These are phyloP conservation scores for Cheilinus undulatus DNA, from an alignment of 2,113 vertebrate genomes.

Conservation along the genomic window DNA sequence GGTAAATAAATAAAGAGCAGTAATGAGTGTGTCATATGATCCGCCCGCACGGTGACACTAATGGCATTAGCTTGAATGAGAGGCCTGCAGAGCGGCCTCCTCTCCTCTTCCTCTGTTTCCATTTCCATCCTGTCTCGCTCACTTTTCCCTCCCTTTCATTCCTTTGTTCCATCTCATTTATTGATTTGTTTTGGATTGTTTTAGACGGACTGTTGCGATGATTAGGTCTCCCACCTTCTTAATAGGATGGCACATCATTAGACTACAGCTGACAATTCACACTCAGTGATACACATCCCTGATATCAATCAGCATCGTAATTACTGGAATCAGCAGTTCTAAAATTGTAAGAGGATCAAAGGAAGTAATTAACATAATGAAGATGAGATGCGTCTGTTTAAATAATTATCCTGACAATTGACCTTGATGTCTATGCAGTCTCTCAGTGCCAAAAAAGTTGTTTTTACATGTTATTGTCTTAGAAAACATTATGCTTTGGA, in stretches of 20 bases:
- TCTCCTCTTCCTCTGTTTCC: no score
- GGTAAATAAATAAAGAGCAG: slow-evolving; percentile 65
- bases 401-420: slow-evolving; percentile 11
- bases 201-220: not conserved
- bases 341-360: slow-evolving; percentile 25
- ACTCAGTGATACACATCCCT: slow-evolving; percentile 13
- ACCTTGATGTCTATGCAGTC: not conserved
- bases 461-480: slow-evolving; percentile 3
- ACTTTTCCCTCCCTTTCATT: slow-evolving; percentile 6
- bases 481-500: no score
- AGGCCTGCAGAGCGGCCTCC: slow-evolving; percentile 33
- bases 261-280: slow-evolving; percentile 4
- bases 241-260: slow-evolving; percentile 30
- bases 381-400: slow-evolving; percentile 4
- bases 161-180: slow-evolving; percentile 14
- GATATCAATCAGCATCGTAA: slow-evolving; percentile 31
- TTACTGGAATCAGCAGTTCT: slow-evolving; percentile 7
- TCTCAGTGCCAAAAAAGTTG: no score
- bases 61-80: slow-evolving; percentile 54
- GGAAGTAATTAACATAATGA: slow-evolving; percentile 19
- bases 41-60: slow-evolving; percentile 51
- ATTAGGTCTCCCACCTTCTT: not conserved
- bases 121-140: no score
- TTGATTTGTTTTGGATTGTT: slow-evolving; percentile 30
- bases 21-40: slow-evolving; percentile 65